Evolutionary conservation across 2,113 vertebrate species (phyloP), one percentile per base, ranked within the genome.

Genomic region (Labrus mixtus): DNA sequence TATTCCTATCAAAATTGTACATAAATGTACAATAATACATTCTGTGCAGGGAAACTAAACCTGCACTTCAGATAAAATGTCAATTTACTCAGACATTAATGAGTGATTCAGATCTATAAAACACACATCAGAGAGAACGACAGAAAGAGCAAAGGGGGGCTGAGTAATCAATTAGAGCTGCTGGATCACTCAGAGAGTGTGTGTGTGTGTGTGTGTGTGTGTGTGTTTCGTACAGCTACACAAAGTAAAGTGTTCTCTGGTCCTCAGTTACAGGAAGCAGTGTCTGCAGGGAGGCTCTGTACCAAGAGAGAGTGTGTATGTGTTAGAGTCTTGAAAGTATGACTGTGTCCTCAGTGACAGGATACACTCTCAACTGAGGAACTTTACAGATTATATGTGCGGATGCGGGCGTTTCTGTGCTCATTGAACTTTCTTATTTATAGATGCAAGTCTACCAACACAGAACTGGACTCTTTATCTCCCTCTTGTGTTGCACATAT

Each of bases 341-440:
- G 58, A 86, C 29, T 33, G 29, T 46, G 61, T 62, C 75, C 79
- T 74, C 29, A 19, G 74, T 56, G 79, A 79, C 71, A 64, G 20
- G 36, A 63, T 48, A 55, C 54, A 45, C 46, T 15, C 11, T 45
- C 11, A 68, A 6, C 55, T 66, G 62, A 61, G 48, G 15, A 48
- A 51, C 48, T 39, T 33, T 13, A 37, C 23, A 22, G 43, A 29
- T 1, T 51, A 13, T 3, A 43, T 43, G 59, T n/a, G 6, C 29
- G 29, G 6, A 6, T 33, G 29, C 29, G 6, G 4, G 29, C 6
- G 29, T 33, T 4, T 33, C 29, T 33, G 29, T 33, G 29, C 29
- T 33, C 29, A 33, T 33, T 33, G 29, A 6, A 33, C 29, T 6
- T 33, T 33, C 29, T 33, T 33, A 33, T 6, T 0, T 33, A 33